Evolutionary conservation across 2,113 vertebrate genomes (phyloP).

Genomic region (Epinephelus cyanopodus): DNA sequence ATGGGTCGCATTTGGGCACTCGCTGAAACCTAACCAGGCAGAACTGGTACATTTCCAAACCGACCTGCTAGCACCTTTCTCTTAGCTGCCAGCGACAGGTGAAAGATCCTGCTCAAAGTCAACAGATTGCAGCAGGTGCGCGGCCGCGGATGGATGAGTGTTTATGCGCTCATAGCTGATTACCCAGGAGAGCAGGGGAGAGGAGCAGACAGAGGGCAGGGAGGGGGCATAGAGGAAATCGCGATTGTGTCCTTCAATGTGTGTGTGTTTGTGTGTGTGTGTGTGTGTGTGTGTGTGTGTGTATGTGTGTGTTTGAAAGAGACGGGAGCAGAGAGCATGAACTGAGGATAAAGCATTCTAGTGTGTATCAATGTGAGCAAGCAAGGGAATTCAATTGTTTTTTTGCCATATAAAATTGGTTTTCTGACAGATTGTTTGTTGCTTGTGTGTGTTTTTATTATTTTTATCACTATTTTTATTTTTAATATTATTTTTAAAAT

Average conservation of each 20-base stretch:
- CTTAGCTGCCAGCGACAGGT: constrained; percentile 54
- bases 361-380: neutral
- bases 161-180: constrained; percentile 62
- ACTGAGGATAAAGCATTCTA: neutral
- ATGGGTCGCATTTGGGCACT: constrained; percentile 20
- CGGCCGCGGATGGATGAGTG: constrained; percentile 48
- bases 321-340: neutral
- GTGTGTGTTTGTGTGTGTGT: neutral
- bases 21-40: constrained; percentile 44
- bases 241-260: neutral
- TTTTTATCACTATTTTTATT: too few relatives aligned
- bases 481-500: too few relatives aligned
- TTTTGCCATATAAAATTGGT: neutral
- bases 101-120: constrained; percentile 53
- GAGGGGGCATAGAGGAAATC: constrained; percentile 22
- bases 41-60: constrained; percentile 42
- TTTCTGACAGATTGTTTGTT: neutral
- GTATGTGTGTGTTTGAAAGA: neutral
- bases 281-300: neutral
- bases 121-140: constrained; percentile 67
- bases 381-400: neutral
- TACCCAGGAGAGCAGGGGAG: constrained; percentile 38
- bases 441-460: neutral
- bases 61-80: neutral
- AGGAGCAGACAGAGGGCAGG: constrained; percentile 25